phyloP scores from a whole-genome alignment of 2,797 vertebrate species.

The Numenius phaeopus region DNA sequence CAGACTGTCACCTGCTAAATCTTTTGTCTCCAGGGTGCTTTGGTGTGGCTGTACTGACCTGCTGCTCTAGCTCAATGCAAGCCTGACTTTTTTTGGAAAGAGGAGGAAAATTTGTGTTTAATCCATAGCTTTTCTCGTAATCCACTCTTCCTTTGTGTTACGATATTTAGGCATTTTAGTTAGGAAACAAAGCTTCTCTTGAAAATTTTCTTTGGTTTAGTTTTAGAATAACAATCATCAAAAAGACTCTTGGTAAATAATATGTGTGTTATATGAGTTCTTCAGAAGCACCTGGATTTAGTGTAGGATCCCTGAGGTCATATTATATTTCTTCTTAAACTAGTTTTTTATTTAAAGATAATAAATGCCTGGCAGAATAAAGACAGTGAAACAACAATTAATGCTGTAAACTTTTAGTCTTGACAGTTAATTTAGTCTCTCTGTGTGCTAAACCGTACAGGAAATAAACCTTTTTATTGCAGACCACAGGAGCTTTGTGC shows the following conservation, averaged over 20 bases:
- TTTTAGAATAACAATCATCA: background rate
- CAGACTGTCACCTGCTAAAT: background rate
- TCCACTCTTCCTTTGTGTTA: background rate
- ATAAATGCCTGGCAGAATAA: background rate
- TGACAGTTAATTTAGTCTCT: background rate
- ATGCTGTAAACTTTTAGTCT: constrained; percentile 22
- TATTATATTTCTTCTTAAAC: background rate
- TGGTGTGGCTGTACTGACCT: background rate
- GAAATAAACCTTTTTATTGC: constrained; percentile 23
- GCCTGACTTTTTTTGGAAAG: background rate
- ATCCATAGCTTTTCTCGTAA: background rate
- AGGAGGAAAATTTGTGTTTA: background rate
- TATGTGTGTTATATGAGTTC: background rate
- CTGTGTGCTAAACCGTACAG: background rate
- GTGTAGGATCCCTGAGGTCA: background rate
- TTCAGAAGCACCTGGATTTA: constrained; percentile 11
- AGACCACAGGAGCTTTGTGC: background rate
- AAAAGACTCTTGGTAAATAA: background rate
- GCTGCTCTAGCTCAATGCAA: background rate
- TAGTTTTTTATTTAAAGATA: constrained; percentile 13
- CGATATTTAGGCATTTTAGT: background rate
- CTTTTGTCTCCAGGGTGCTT: background rate
- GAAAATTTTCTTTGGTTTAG: background rate
- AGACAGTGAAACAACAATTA: constrained; percentile 31
- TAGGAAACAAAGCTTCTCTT: background rate